Evolutionary conservation across 2,113 vertebrate genomes (phyloP).

Genomic region (Spea multiplicata): DNA sequence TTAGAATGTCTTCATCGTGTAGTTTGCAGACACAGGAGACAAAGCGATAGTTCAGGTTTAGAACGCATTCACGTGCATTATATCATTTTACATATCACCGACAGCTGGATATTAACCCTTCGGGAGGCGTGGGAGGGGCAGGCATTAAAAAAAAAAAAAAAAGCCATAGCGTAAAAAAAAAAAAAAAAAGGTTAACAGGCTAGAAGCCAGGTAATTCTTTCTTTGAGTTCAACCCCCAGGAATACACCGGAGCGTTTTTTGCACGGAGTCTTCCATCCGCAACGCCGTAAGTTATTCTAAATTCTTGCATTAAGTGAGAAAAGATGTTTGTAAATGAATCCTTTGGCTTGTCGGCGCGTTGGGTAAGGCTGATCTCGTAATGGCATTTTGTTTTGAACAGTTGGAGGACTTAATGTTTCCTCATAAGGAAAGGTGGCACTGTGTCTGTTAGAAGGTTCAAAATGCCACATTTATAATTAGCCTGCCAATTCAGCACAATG

Average conservation of each 20-base stretch:
- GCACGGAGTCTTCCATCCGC: constrained; percentile 53
- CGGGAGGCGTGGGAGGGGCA: too few species aligned
- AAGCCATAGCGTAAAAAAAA: too few species aligned
- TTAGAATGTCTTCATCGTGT: too few species aligned
- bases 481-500: constrained; percentile 99
- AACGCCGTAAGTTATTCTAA: constrained; percentile 74
- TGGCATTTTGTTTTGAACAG: constrained; percentile 94
- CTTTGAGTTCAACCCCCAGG: neutral
- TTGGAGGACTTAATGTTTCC: constrained; percentile 90
- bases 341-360: constrained; percentile 66
- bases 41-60: too few species aligned
- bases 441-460: constrained; percentile 86
- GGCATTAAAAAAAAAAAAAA: too few species aligned
- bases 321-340: constrained; percentile 81
- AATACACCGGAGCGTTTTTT: constrained; percentile 33
- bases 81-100: too few species aligned
- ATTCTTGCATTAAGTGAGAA: constrained; percentile 78
- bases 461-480: constrained; percentile 99
- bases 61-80: too few species aligned
- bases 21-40: too few species aligned
- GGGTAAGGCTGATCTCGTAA: constrained; percentile 81
- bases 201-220: too few species aligned
- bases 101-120: too few species aligned
- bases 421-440: constrained; percentile 98
- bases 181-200: too few species aligned